Conservation (phyloP, 2,797 vertebrate species). For the Pteronotus mesoamericanus region DNA sequence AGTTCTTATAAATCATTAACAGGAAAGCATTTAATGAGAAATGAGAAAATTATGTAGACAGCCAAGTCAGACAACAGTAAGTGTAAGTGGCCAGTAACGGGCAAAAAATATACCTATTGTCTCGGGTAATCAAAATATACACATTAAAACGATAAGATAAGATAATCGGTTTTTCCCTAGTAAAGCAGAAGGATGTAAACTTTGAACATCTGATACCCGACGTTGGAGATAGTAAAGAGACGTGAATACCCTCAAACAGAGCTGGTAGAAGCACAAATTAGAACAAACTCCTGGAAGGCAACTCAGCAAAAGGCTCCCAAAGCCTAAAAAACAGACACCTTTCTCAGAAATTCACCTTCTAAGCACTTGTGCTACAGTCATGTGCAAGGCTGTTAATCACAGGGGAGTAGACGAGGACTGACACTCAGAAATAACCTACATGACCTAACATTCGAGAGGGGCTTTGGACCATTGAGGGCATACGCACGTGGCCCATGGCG, state of each 20-base stretch:
- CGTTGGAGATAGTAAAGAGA: neutral
- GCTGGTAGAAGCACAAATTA: no score
- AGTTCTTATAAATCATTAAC: neutral
- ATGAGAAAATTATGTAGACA: neutral
- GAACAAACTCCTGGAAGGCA: neutral
- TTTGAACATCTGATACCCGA: neutral
- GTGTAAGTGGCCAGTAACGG: neutral
- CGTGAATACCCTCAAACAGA: neutral
- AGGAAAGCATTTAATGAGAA: neutral
- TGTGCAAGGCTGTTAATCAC: neutral
- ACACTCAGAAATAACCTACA: neutral
- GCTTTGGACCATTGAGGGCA: neutral
- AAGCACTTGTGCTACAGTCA: neutral
- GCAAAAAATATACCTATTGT: neutral
- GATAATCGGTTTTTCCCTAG: neutral
- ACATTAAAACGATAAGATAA: neutral
- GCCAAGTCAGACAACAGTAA: neutral
- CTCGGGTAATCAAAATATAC: neutral
- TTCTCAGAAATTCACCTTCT: neutral
- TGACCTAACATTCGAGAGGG: neutral
- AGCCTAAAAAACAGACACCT: neutral
- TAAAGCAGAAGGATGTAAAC: neutral
- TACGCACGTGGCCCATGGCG: neutral
- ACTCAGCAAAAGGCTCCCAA: neutral
- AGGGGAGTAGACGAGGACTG: neutral